Conservation (phyloP, 2,888 invertebrate species). For the Girardia tigrina region DNA sequence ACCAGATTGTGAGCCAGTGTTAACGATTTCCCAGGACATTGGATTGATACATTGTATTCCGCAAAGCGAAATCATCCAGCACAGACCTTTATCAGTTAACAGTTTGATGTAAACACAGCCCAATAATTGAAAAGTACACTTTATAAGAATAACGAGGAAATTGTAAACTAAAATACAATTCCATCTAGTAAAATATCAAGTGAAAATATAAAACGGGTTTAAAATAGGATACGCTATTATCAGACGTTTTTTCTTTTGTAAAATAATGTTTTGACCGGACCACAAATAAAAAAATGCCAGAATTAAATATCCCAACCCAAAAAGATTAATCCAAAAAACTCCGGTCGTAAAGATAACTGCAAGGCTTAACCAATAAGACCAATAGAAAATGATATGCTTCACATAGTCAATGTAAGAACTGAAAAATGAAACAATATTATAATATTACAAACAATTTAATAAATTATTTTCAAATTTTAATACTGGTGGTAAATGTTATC, state of each 20-base stretch:
- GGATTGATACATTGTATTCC: slow-evolving; percentile 73
- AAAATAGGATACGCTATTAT: slow-evolving; percentile 51
- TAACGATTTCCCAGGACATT: slow-evolving; percentile 29
- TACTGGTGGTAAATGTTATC: too few species aligned
- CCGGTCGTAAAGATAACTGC: slow-evolving; percentile 88
- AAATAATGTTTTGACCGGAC: slow-evolving; percentile 91
- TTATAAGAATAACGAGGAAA: slow-evolving; percentile 71
- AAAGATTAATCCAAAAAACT: slow-evolving; percentile 76
- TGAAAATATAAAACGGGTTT: not conserved
- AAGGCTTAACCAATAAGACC: slow-evolving; percentile 85
- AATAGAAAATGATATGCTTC: slow-evolving; percentile 71
- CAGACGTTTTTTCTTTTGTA: slow-evolving; percentile 69
- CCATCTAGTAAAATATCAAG: slow-evolving; percentile 53
- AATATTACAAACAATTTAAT: too few species aligned
- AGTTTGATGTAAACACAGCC: slow-evolving; percentile 67
- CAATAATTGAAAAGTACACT: slow-evolving; percentile 67
- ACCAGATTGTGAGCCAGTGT: too few species aligned
- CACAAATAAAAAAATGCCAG: slow-evolving; percentile 90
- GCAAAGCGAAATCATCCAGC: slow-evolving; percentile 67
- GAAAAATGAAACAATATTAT: too few species aligned
- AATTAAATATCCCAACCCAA: slow-evolving; percentile 84
- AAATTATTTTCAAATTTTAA: too few species aligned
- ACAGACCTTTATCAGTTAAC: slow-evolving; percentile 53
- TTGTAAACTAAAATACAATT: slow-evolving; percentile 74
- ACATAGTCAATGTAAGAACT: slow-evolving; percentile 77